Conservation (phyloP, 2,888 invertebrate genomes). For the Spisula subtruncata region DNA sequence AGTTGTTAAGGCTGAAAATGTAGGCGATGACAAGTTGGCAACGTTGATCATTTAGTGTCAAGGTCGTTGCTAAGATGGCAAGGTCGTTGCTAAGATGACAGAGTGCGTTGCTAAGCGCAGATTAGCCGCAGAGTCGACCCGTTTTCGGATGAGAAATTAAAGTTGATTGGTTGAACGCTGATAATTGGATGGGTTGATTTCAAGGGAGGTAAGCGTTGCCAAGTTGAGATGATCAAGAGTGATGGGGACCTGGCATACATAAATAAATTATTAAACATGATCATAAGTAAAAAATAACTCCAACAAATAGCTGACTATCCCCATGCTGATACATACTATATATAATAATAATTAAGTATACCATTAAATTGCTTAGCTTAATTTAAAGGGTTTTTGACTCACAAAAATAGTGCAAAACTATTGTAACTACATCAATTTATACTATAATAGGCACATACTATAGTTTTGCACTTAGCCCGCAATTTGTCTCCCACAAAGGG, state of each 20-base stretch:
- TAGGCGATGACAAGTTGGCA: slow-evolving; percentile 61
- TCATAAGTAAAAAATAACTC: not conserved
- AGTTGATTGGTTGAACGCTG: slow-evolving; percentile 65
- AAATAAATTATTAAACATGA: slow-evolving; percentile 56
- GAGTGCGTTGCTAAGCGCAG: slow-evolving; percentile 62
- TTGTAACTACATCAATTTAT: too few relatives aligned
- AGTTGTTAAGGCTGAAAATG: slow-evolving; percentile 57
- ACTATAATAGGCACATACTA: too few relatives aligned
- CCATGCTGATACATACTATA: not conserved
- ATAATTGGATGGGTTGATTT: slow-evolving; percentile 67
- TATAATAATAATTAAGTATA: too few relatives aligned
- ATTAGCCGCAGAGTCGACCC: slow-evolving; percentile 49
- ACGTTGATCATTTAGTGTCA: slow-evolving; percentile 60
- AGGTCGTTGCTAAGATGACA: slow-evolving; percentile 66
- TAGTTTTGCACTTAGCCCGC: too few relatives aligned
- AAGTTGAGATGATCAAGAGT: slow-evolving; percentile 65
- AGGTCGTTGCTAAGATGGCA: slow-evolving; percentile 65
- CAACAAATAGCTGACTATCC: not conserved
- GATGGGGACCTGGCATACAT: slow-evolving; percentile 63
- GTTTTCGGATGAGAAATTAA: slow-evolving; percentile 62
- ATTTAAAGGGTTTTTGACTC: too few relatives aligned
- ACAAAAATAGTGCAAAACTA: too few relatives aligned
- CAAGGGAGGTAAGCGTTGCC: slow-evolving; percentile 70
- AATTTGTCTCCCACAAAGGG: too few relatives aligned
- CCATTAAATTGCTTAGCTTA: too few relatives aligned